Evolutionary conservation across 2,797 vertebrate species (phyloP), one percentile per base, ranked within the genome.

Genomic region (Scomberomorus guttatus): DNA sequence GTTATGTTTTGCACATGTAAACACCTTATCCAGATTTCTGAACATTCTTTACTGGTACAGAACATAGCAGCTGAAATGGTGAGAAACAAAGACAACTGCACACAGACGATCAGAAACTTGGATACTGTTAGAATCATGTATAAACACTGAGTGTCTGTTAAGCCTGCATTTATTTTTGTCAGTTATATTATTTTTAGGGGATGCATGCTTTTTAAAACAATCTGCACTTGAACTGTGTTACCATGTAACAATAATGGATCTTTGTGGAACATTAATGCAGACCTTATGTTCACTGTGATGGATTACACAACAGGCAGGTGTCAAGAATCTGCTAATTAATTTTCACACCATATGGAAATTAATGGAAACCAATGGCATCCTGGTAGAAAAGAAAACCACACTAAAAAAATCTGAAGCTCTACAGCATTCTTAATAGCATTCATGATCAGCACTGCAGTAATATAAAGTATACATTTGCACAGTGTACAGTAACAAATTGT

Each of bases 281-380:
- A 79, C 70, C 62, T 72, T 74, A 34, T 74, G 66, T 77, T 85
- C 34, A n/a, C 65, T 5, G 29, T 84, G 87, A 89, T 68, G 62
- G 73, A 90, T 87, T 83, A 74, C 75, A 83, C 75, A 87, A 81
- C 82, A 78, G 66, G 68, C 89, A 86, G 77, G 68, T 87, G 81
- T 88, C 74, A 87, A 75, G 76, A 76, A 81, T 77, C 74, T 85
- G 79, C 76, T 89, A 86, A 89, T 84, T 89, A 77, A 91, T 84
- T 92, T 91, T 90, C 73, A 81, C 79, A 82, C 79, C 77, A 80
- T 75, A 87, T 75, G 64, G 77, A 87, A 86, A 82, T 74, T 22
- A 87, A 81, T 68, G 56, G 52, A 83, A 79, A 84, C 52, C 62
- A 69, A 51, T 25, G 62, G 27, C 73, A 79, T 66, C 8, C 2